Conservation (phyloP, 2,797 vertebrate genomes). For the Mus minutoides region DNA sequence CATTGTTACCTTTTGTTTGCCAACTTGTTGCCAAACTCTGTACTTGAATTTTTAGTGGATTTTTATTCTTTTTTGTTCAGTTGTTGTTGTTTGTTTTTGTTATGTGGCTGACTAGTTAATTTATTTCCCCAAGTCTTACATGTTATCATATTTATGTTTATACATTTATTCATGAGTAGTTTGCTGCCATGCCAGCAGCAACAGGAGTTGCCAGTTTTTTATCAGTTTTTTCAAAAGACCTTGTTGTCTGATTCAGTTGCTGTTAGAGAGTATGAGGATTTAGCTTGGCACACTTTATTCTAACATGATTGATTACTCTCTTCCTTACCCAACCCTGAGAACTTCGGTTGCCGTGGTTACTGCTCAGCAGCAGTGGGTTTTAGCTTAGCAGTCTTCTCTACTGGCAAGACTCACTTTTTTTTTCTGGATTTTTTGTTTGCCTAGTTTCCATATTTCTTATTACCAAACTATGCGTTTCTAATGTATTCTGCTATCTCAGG, state of each 20-base stretch:
- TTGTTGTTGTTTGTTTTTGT: no score
- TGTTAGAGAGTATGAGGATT: background rate
- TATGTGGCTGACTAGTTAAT: background rate
- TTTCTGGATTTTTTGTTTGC: background rate
- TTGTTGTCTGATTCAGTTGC: background rate
- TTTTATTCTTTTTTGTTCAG: background rate
- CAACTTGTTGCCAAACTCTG: background rate
- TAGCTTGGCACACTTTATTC: background rate
- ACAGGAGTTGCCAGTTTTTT: background rate
- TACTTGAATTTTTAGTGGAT: background rate
- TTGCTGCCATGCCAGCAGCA: background rate
- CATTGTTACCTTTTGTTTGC: background rate
- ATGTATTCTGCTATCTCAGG: background rate
- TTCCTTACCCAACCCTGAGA: background rate
- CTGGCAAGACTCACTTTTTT: background rate
- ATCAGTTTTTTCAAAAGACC: background rate
- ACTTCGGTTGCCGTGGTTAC: background rate
- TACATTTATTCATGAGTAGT: background rate
- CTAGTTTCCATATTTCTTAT: constrained; percentile 12
- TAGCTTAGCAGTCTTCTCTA: background rate
- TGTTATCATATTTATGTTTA: background rate
- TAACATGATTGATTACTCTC: background rate
- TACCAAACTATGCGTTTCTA: background rate
- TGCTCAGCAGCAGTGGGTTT: background rate
- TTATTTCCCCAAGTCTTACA: background rate